Conservation (phyloP, 2,888 invertebrate genomes). For the Teleiodes luculella region DNA sequence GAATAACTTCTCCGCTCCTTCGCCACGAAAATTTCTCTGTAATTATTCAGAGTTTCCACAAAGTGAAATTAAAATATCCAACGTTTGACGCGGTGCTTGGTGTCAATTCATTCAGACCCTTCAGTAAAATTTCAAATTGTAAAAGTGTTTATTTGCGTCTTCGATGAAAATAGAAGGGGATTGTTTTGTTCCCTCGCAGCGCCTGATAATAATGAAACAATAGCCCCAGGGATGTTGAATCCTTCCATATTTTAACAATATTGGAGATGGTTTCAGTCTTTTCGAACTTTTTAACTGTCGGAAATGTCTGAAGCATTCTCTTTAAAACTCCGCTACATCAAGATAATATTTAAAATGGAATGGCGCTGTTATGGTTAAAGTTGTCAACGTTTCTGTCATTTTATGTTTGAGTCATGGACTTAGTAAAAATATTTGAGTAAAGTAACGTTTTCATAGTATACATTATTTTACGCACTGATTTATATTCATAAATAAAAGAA, state of each 20-base stretch:
- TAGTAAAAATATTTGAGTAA: too few species aligned
- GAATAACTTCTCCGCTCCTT: too few species aligned
- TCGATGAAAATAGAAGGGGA: background rate
- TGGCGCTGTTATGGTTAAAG: background rate
- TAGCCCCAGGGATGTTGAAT: slow-evolving; percentile 22
- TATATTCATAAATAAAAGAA: too few species aligned
- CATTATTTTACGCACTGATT: background rate
- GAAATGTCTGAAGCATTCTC: slow-evolving; percentile 12
- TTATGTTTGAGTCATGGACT: too few species aligned
- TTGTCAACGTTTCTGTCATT: background rate
- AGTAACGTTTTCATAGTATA: too few species aligned
- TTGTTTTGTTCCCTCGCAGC: slow-evolving; percentile 23
- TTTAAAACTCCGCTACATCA: slow-evolving; percentile 6
- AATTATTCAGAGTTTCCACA: slow-evolving; percentile 26
- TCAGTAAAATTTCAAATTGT: slow-evolving; percentile 36
- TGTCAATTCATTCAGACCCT: slow-evolving; percentile 36
- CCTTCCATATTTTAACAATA: slow-evolving; percentile 16
- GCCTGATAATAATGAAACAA: slow-evolving; percentile 29
- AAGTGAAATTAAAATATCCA: slow-evolving; percentile 22
- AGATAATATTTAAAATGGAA: background rate
- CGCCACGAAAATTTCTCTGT: too few species aligned
- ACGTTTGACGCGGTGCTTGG: slow-evolving; percentile 28
- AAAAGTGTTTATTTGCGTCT: slow-evolving; percentile 29
- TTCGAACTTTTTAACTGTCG: slow-evolving; percentile 1
- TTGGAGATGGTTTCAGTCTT: slow-evolving; percentile 5